Percentiles rank a stretch among this genome's conserved stretches.
These are phyloP conservation scores for Cathartes aura DNA, from an alignment of 2,113 vertebrate species.

Conservation along the genomic window DNA sequence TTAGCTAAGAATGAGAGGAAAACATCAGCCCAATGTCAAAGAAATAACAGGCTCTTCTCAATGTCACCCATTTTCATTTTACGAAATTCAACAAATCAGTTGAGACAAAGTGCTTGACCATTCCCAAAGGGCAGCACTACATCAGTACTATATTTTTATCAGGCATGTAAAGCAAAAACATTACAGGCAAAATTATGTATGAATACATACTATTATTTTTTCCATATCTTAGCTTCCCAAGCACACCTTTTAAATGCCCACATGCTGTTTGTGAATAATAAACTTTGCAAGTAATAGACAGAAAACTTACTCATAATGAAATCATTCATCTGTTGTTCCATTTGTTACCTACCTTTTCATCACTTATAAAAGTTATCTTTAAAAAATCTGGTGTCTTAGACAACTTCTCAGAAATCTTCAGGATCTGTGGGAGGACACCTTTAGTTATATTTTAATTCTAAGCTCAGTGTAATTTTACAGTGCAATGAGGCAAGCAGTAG, in stretches of 20 bases:
- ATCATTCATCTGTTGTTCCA: background rate
- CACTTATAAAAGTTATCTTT: background rate
- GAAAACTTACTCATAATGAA: background rate
- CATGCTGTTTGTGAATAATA: background rate
- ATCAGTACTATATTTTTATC: background rate
- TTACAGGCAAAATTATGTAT: background rate
- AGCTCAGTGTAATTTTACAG: background rate
- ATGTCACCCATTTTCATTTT: background rate
- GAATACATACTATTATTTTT: background rate
- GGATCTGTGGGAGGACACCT: background rate
- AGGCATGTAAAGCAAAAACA: background rate
- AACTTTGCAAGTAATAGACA: background rate
- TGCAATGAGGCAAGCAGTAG: background rate
- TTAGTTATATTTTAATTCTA: background rate
- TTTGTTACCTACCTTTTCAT: background rate
- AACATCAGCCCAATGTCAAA: background rate
- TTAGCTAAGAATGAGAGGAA: background rate
- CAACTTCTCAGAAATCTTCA: background rate
- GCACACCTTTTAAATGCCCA: background rate
- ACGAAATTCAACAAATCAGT: background rate
- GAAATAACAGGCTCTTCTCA: background rate
- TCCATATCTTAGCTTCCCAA: background rate
- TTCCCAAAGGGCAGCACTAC: background rate
- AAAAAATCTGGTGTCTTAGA: background rate
- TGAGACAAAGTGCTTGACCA: background rate